These are phyloP conservation scores for Pentalonia nigronervosa DNA, from an alignment of 1,140 invertebrate species.

Conservation along the genomic window DNA sequence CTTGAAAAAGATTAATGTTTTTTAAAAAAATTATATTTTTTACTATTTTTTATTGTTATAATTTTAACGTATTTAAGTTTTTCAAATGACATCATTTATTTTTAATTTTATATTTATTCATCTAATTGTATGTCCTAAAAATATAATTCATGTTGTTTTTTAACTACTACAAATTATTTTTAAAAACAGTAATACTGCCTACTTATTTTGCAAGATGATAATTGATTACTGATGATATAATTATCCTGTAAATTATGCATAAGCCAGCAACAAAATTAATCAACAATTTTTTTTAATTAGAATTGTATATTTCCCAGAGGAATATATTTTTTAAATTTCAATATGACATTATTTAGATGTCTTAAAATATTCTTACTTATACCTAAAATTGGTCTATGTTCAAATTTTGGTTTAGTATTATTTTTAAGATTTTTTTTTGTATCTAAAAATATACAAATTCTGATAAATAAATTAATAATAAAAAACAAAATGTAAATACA, in stretches of 20 bases:
- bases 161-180: background rate
- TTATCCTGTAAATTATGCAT: background rate
- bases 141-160: background rate
- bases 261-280: background rate
- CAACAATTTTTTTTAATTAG: background rate
- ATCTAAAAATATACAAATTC: slow-evolving; percentile 6
- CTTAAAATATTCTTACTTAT: slow-evolving; percentile 14
- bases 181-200: background rate
- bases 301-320: background rate
- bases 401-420: background rate
- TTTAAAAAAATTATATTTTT: background rate
- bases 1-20: background rate
- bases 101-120: background rate
- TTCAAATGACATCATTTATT: too few species aligned
- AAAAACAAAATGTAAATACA: background rate
- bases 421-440: slow-evolving; percentile 5
- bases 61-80: background rate
- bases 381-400: slow-evolving; percentile 44
- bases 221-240: background rate
- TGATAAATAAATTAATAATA: background rate
- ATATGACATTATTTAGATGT: background rate
- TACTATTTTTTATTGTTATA: background rate
- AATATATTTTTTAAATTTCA: background rate
- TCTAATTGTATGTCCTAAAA: background rate
- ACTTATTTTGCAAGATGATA: background rate